phyloP scores from a whole-genome alignment of 2,113 vertebrate species.

The Phyllostomus discolor region DNA sequence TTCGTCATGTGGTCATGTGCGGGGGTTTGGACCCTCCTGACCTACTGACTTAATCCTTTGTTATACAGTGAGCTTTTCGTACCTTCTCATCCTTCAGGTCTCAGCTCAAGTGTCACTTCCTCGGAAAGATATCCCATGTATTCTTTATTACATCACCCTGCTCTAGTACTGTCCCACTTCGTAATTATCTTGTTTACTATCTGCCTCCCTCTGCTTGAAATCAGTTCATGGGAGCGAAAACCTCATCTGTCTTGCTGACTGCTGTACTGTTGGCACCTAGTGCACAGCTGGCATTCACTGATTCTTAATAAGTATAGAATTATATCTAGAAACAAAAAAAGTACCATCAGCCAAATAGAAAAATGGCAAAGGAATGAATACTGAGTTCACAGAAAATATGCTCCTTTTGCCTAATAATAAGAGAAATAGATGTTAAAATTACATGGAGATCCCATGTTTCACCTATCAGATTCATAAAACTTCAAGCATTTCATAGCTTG shows the following conservation, averaged over 20 bases:
- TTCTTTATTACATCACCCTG: background rate
- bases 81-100: background rate
- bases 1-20: background rate
- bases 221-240: background rate
- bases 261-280: background rate
- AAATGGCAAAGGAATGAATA: background rate
- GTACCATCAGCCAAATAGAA: background rate
- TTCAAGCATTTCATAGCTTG: background rate
- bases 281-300: background rate
- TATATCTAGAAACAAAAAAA: background rate
- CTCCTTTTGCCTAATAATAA: background rate
- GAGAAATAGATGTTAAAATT: background rate
- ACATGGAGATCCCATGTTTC: background rate
- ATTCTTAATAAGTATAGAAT: background rate
- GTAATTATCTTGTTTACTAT: background rate
- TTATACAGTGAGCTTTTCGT: background rate
- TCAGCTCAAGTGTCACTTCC: background rate
- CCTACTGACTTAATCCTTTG: background rate
- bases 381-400: background rate
- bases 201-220: background rate
- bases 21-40: background rate
- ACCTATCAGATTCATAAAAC: background rate
- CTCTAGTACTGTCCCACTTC: background rate
- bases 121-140: background rate
- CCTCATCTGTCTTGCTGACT: background rate